Evolutionary conservation across 1,140 invertebrate genomes (phyloP), one percentile per base, ranked within the genome.

Genomic region (Himalopsyche phryganea): DNA sequence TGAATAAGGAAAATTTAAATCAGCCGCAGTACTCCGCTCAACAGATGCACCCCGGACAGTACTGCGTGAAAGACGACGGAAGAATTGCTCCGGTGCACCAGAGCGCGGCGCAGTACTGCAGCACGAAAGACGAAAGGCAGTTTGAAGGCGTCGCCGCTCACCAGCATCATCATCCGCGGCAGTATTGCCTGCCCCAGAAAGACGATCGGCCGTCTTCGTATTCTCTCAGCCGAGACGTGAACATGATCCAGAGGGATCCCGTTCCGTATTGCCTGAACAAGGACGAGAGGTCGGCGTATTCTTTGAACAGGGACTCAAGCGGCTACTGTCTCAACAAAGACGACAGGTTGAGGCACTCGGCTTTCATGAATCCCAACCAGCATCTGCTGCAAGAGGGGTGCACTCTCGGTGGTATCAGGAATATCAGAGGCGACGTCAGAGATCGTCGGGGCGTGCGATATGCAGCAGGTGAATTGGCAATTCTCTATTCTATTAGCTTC

Each of bases 341-440:
- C 15, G 45, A 28, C 19, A 28, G 51, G 11, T 14, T 15, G 44
- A 40, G 18, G 44, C 50, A 40, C 46, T 36, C 4, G 58, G 52
- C 53, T 10, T 63, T 63, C 20, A 63, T 63, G 61, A 63, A 63
- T 36, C 61, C 61, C 9, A 63, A 63, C 44, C 61, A 60, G 42
- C 61, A 63, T 45, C 54, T 63, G 32, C 45, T 63, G 48, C 61
- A 63, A 41, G 61, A 63, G 36, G 61, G 61, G n/a, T 60, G 53
- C 44, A 57, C 57, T 13, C 46, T 60, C 20, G 57, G 58, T 11
- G 56, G 18, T 14, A 48, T 33, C 20, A 42, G 50, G 18, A 5
- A 9, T 28, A 28, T 5, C 23, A 28, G 23, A 9, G 23, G 23
- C 3, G 23, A 28, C 23, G 23, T 28, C 23, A 28, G 23, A 28